Evolutionary conservation across 2,797 vertebrate species (phyloP), one percentile per base, ranked within the genome.

Genomic region (Oreochromis mossambicus): DNA sequence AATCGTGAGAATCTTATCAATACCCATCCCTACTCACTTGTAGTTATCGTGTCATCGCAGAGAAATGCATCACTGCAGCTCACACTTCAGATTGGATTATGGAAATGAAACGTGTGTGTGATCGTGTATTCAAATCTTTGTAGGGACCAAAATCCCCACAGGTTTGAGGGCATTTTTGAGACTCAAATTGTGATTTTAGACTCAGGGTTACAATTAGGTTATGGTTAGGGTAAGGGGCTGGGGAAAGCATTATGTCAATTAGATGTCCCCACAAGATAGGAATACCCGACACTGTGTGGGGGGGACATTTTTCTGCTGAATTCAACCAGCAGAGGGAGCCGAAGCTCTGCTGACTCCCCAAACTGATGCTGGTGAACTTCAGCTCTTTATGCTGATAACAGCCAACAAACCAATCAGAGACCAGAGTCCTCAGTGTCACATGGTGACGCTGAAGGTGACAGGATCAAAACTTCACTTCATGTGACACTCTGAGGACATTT

Each of bases 271-370:
- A 32, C 26, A 61, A 61, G 56, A 61, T 11, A 34, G 2, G 2
- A 61, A 2, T 32, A 58, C 14, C 29, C 29, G 0, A 36, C 29
- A 6, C 55, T 3, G 1, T 12, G 61, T 5, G 6, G 19, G 41
- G 4, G 41, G 7, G 56, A 3, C 17, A 1, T 4, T 61, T 19
- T 0, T 34, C 15, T 61, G 56, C 29, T 11, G 56, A 61, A 61
- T 34, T 61, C 29, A 61, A 61, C 56, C 56, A 61, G 56, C 56
- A 61, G 56, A 34, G 56, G 29, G 56, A 34, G 78, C 78, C 6
- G 2, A 34, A 79, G 4, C 5, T 24, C 21, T 52, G 21, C 48
- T 24, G 14, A 13, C 1, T 32, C 43, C 19, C 13, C 17, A 34
- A 1, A 24, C 43, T 48, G 41, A 8, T 17, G 1, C 21, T 29